Evolutionary conservation across 2,113 vertebrate genomes (phyloP), one percentile per base, ranked within the genome.

Genomic region (Alethe castanea): DNA sequence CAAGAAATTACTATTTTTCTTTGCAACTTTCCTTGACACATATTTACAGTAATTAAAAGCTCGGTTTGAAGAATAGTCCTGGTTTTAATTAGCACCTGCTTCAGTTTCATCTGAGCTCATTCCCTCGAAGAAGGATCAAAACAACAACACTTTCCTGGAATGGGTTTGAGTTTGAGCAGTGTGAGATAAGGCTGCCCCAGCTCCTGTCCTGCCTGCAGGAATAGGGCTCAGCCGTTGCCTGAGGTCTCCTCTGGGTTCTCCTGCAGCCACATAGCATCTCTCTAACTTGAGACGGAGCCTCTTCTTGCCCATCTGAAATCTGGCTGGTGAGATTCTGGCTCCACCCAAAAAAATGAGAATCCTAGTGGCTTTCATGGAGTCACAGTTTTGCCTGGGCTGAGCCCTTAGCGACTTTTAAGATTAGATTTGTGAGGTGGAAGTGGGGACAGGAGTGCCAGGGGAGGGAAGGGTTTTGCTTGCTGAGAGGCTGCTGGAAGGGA

Each of bases 71-170:
- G 54, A 81, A 86, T 64, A 89, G 88, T 69, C 73, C 36, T 53
- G 82, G 73, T 85, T 95, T 96, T 94, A 96, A 97, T 97, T 97
- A 97, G 92, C 95, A 90, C 94, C 86, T 96, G 95, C 94, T 96
- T 96, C 88, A 59, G 81, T 98, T 97, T 96, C 95, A 87, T 92
- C 92, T 88, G 73, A 64, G 87, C 81, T 95, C 91, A 90, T 88
- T 95, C 54, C 36, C 81, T 81, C 3, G 0, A 88, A 94, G 86
- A 90, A 89, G 80, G 86, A 95, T 64, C 90, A 79, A 86, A 97
- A 83, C 88, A 96, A 81, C 82, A 78, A 35, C 95, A 79, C 48
- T 64, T 47, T 56, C 15, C 56, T 31, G 73, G 45, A 90, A 54
- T 4, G 31, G 69, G 40, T n/a, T 91, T 25, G 52, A 52, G 60